phyloP scores from a whole-genome alignment of 2,113 vertebrate species.

The Chlamydotis undulata region DNA sequence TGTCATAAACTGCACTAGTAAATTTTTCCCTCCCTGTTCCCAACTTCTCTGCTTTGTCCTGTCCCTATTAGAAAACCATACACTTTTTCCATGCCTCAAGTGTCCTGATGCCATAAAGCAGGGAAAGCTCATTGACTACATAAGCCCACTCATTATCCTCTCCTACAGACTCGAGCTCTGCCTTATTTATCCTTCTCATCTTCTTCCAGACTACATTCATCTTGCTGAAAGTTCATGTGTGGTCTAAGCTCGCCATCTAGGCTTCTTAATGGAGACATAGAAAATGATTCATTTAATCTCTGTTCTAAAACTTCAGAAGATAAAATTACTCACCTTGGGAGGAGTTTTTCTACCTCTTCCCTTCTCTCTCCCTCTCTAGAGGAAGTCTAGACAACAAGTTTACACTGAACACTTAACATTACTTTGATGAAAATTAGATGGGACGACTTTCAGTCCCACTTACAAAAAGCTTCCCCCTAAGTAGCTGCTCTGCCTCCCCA shows the following conservation, averaged over 20 bases:
- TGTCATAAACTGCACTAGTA: not conserved
- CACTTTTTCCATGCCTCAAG: not conserved
- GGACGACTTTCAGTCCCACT: not conserved
- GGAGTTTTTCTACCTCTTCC: not conserved
- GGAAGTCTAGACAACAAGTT: not conserved
- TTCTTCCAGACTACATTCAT: constrained; percentile 27
- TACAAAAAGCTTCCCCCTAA: not conserved
- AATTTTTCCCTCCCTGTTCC: not conserved
- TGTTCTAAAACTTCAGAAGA: constrained; percentile 6
- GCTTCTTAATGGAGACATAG: constrained; percentile 5
- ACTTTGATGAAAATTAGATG: not conserved
- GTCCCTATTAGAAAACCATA: not conserved
- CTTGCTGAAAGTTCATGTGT: constrained; percentile 43
- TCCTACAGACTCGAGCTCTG: not conserved
- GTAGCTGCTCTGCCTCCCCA: not conserved
- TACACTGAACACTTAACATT: not conserved
- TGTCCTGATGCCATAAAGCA: not conserved
- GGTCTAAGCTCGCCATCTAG: constrained; percentile 67
- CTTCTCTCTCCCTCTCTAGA: not conserved
- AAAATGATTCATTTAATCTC: not conserved
- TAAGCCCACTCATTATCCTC: not conserved
- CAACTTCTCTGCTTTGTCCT: not conserved
- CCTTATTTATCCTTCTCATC: constrained; percentile 9
- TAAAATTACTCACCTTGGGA: not conserved
- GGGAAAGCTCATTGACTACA: not conserved